Conservation (phyloP, 2,888 invertebrate genomes). For the Ptychoptera contaminata region DNA sequence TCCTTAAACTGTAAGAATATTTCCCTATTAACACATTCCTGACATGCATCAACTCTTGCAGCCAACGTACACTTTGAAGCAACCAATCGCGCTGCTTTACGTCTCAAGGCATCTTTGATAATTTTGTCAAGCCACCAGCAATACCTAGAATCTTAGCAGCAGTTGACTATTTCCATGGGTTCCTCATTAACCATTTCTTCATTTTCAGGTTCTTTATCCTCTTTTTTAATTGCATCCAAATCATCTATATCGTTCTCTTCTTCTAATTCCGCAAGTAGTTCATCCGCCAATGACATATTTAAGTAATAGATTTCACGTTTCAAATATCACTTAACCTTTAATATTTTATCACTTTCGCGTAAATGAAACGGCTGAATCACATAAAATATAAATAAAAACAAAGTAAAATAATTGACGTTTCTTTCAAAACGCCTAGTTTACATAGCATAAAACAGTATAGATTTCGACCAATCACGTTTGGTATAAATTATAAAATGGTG, state of each 20-base stretch:
- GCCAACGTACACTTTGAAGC: slow-evolving; percentile 90
- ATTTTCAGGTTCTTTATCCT: slow-evolving; percentile 19
- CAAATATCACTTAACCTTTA: too few relatives aligned
- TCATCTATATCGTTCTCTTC: slow-evolving; percentile 61
- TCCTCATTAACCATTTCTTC: slow-evolving; percentile 5
- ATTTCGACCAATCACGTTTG: too few relatives aligned
- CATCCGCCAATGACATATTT: slow-evolving; percentile 86
- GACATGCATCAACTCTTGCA: slow-evolving; percentile 88
- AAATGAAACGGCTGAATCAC: too few relatives aligned
- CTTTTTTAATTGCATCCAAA: slow-evolving; percentile 41
- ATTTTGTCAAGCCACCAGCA: slow-evolving; percentile 87
- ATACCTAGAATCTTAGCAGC: slow-evolving; percentile 56
- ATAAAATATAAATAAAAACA: too few relatives aligned
- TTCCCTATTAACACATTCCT: slow-evolving; percentile 75
- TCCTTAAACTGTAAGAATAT: slow-evolving; percentile 69
- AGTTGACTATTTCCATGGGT: slow-evolving; percentile 21
- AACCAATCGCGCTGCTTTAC: slow-evolving; percentile 86
- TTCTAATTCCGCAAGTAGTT: slow-evolving; percentile 92
- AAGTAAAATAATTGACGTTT: too few relatives aligned
- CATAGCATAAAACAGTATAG: too few relatives aligned
- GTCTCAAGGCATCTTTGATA: slow-evolving; percentile 91
- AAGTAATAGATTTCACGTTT: too few relatives aligned
- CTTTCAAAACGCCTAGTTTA: too few relatives aligned
- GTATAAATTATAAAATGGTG: too few relatives aligned
- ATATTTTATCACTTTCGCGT: too few relatives aligned